phyloP scores from a whole-genome alignment of 1,140 invertebrate genomes.

The Drosophila repletoides region DNA sequence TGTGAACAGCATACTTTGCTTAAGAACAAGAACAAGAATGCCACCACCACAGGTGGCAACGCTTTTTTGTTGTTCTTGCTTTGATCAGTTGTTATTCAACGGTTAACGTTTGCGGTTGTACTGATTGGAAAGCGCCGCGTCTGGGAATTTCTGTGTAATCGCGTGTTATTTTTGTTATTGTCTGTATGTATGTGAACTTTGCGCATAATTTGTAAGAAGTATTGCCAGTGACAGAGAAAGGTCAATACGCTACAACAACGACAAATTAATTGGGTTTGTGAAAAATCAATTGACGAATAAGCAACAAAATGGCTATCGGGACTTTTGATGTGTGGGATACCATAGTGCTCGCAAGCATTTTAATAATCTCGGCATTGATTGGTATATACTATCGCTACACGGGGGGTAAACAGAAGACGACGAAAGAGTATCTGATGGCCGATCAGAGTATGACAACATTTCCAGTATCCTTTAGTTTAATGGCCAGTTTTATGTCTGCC shows the following conservation, averaged over 20 bases:
- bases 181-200: slow-evolving; percentile 22
- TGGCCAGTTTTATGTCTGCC: slow-evolving; percentile 98
- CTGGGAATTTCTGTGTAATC: slow-evolving; percentile 26
- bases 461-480: slow-evolving; percentile 93
- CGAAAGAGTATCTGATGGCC: slow-evolving; percentile 82
- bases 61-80: not conserved
- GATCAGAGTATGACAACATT: slow-evolving; percentile 83
- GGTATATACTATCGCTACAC: slow-evolving; percentile 93
- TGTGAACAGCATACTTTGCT: slow-evolving; percentile 8
- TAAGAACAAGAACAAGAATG: not conserved
- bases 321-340: slow-evolving; percentile 85
- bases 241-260: slow-evolving; percentile 47
- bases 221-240: slow-evolving; percentile 56
- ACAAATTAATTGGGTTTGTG: slow-evolving; percentile 19
- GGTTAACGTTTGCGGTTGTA: slow-evolving; percentile 15
- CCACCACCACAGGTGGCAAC: slow-evolving; percentile 35
- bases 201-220: slow-evolving; percentile 42
- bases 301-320: slow-evolving; percentile 48
- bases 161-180: slow-evolving; percentile 34
- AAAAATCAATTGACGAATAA: slow-evolving; percentile 65
- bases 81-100: slow-evolving; percentile 56
- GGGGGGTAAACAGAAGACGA: slow-evolving; percentile 94
- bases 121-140: not conserved
- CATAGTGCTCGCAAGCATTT: slow-evolving; percentile 85
- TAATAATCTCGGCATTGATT: slow-evolving; percentile 87